phyloP scores from a whole-genome alignment of 2,888 invertebrate species.

The Cephalotes varians region DNA sequence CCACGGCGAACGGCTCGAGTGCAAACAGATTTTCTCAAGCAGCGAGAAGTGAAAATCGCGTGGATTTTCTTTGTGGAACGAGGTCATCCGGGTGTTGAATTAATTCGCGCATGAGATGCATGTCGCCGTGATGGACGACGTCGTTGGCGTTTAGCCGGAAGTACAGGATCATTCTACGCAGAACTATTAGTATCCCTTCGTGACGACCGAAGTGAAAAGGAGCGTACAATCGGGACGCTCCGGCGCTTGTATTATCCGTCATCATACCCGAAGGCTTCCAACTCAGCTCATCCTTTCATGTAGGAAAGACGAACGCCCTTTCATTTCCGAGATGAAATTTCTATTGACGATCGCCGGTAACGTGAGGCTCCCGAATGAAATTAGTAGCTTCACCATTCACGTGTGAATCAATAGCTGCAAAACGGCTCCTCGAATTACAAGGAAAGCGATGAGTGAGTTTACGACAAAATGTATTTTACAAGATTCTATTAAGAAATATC shows the following conservation, averaged over 20 bases:
- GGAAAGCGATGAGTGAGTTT: background rate
- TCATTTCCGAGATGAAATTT: slow-evolving; percentile 52
- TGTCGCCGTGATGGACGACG: slow-evolving; percentile 36
- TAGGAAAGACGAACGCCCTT: slow-evolving; percentile 7
- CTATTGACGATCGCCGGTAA: slow-evolving; percentile 27
- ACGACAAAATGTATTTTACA: background rate
- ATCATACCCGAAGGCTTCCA: slow-evolving; percentile 36
- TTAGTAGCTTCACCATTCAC: slow-evolving; percentile 10
- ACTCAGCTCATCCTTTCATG: slow-evolving; percentile 29
- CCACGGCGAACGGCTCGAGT: background rate
- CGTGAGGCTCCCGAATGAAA: slow-evolving; percentile 30
- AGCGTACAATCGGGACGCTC: slow-evolving; percentile 52
- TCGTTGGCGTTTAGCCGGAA: slow-evolving; percentile 56
- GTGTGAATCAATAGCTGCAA: background rate
- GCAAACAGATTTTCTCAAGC: slow-evolving; percentile 26
- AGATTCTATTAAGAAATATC: no score
- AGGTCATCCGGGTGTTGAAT: slow-evolving; percentile 51
- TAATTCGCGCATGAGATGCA: slow-evolving; percentile 63
- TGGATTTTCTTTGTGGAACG: background rate
- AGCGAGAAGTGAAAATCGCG: background rate
- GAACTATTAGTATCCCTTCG: slow-evolving; percentile 61
- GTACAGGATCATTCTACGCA: slow-evolving; percentile 48
- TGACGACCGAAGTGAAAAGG: slow-evolving; percentile 44
- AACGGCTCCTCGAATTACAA: background rate
- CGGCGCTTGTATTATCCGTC: slow-evolving; percentile 60